These are phyloP conservation scores for Centropyge bicolor DNA, from an alignment of 2,797 vertebrate species.

Conservation along the genomic window DNA sequence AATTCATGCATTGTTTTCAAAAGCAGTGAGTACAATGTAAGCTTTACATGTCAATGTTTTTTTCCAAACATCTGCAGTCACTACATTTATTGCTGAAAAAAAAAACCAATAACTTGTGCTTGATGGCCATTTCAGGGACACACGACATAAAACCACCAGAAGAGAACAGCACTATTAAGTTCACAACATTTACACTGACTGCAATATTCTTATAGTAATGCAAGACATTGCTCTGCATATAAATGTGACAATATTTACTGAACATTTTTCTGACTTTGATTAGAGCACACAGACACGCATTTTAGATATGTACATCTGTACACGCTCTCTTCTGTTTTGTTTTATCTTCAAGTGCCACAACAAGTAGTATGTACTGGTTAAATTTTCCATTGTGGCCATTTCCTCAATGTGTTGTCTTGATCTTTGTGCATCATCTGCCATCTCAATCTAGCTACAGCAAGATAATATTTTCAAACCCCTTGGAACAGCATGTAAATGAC, in stretches of 20 bases:
- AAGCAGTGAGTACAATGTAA: background rate
- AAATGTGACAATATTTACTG: background rate
- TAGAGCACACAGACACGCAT: no score
- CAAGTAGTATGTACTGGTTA: background rate
- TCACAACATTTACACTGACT: conserved; percentile 10
- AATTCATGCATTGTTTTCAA: background rate
- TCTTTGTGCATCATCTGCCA: no score
- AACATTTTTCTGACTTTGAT: background rate
- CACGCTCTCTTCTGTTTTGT: background rate
- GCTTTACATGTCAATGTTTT: background rate
- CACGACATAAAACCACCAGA: background rate
- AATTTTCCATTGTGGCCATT: background rate
- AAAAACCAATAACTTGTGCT: background rate
- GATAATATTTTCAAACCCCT: no score
- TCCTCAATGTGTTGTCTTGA: background rate
- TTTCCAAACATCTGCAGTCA: background rate
- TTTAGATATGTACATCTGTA: no score
- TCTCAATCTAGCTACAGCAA: background rate
- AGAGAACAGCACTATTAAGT: background rate
- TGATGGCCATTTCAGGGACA: background rate
- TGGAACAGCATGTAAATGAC: no score
- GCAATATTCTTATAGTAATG: background rate
- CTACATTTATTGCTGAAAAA: background rate
- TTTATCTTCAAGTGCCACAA: background rate
- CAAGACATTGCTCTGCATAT: background rate